Evolutionary conservation across 2,113 vertebrate genomes (phyloP).

Genomic region (Gnathonemus echidnorhynchus): DNA sequence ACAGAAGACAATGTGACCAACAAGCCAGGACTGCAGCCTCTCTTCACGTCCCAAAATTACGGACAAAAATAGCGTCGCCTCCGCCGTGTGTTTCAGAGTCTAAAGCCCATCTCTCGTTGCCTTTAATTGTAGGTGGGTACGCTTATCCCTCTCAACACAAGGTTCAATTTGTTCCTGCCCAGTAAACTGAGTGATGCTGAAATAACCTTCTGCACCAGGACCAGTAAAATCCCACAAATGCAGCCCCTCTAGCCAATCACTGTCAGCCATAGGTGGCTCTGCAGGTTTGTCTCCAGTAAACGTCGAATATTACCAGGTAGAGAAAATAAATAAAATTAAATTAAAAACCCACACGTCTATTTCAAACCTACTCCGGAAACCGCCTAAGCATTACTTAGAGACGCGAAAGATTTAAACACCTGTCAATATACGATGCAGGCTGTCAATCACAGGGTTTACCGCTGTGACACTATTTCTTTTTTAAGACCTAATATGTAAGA

Average conservation of each 20-base stretch:
- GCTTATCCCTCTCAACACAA: background rate
- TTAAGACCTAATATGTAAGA: background rate
- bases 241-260: constrained; percentile 17
- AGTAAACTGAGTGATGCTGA: constrained; percentile 4
- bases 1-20: background rate
- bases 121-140: background rate
- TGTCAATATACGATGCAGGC: background rate
- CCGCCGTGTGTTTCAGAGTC: background rate
- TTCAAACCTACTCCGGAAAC: background rate
- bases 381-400: background rate
- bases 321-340: background rate
- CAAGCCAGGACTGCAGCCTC: background rate
- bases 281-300: constrained; percentile 16
- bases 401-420: constrained; percentile 3
- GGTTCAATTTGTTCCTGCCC: background rate
- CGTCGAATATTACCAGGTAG: background rate
- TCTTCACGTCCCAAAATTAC: background rate
- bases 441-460: background rate
- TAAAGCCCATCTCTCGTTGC: background rate
- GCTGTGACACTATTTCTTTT: background rate
- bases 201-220: background rate
- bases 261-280: background rate
- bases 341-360: background rate
- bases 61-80: background rate
- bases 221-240: constrained; percentile 9